Evolutionary conservation across 2,113 vertebrate genomes (phyloP), one percentile per base, ranked within the genome.

Genomic region (Podarcis cretensis): DNA sequence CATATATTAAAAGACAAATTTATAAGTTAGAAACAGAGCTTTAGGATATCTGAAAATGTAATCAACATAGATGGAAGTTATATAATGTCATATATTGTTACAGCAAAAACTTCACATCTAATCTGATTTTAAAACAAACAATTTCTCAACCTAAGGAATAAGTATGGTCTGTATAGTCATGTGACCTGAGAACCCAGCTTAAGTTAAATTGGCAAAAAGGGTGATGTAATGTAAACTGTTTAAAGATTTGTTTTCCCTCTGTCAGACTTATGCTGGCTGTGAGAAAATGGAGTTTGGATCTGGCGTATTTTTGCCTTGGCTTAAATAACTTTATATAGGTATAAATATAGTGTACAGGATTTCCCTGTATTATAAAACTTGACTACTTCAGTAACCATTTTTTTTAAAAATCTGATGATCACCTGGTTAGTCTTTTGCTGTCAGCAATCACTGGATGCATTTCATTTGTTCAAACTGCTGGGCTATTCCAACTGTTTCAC

Each of bases 1-100:
- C 89, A 85, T 81, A 85, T 83, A 10, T 87, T 92, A 87, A 85
- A 87, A 1, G 54, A 92, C 69, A 87, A 92, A 93, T 89, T 89
- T 85, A 83, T 78, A 92, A 90, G 84, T 23, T 63, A 7, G 73
- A 77, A 59, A 68, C 69, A 89, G 85, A 93, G 57, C 78, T 79
- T 27, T 30, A 59, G 84, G 79, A 89, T 78, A 91, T 77, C 92
- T 89, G 79, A 77, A 92, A 83, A 80, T 57, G 74, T 82, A 57
- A 75, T 63, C 6, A 54, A 90, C 83, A 43, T 88, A 80, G 85
- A 77, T 91, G 21, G 0, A 0, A 10, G n/a, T 35, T 86, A 1
- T 69, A 88, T 79, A 35, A 76, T 65, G 54, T 25, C 54, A 75
- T 30, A 35, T 57, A 30, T n/a, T 66, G 6, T 43, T 77, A 40